A percentile compares a stretch with the other conserved stretches of the same genome.
Evolutionary conservation across 2,888 invertebrate species (phyloP).

Genomic region (Seira ritae): DNA sequence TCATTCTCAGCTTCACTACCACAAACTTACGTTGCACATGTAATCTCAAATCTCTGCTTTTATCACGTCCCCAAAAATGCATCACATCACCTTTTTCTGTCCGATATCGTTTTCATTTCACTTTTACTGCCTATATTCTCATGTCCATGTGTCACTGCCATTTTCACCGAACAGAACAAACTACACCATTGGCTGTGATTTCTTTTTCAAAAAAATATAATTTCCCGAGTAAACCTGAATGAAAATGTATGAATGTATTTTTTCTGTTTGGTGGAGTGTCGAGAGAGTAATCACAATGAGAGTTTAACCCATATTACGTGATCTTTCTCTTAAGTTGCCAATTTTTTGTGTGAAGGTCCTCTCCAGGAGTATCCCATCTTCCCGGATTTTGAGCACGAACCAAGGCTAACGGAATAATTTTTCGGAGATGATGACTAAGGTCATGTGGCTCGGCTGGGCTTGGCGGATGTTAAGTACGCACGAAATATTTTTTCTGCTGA

Average conservation of each 20-base stretch:
- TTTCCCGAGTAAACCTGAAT: not conserved
- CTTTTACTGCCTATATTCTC: no score
- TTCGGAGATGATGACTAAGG: slow-evolving; percentile 35
- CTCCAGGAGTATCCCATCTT: slow-evolving; percentile 48
- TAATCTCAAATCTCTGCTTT: not conserved
- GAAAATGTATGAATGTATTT: slow-evolving; percentile 17
- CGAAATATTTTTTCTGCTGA: slow-evolving; percentile 21
- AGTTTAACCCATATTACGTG: slow-evolving; percentile 57
- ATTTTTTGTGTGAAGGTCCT: slow-evolving; percentile 48
- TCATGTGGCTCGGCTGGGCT: slow-evolving; percentile 10
- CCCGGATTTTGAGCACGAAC: slow-evolving; percentile 59
- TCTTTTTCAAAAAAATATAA: not conserved
- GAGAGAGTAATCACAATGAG: slow-evolving; percentile 22
- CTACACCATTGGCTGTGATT: no score
- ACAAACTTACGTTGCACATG: not conserved
- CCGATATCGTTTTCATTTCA: not conserved
- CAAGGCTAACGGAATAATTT: slow-evolving; percentile 35
- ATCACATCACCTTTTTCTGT: not conserved
- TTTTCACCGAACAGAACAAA: no score
- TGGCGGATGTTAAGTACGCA: slow-evolving; percentile 14
- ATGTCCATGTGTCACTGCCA: not conserved
- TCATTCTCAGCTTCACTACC: not conserved
- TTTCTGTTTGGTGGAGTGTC: no score
- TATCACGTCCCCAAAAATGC: not conserved
- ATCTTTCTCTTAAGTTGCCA: slow-evolving; percentile 56